A percentile compares a stretch with the other conserved stretches of the same genome.
Conservation (phyloP, 2,888 invertebrate species). For the Ischnus inquisitorius region DNA sequence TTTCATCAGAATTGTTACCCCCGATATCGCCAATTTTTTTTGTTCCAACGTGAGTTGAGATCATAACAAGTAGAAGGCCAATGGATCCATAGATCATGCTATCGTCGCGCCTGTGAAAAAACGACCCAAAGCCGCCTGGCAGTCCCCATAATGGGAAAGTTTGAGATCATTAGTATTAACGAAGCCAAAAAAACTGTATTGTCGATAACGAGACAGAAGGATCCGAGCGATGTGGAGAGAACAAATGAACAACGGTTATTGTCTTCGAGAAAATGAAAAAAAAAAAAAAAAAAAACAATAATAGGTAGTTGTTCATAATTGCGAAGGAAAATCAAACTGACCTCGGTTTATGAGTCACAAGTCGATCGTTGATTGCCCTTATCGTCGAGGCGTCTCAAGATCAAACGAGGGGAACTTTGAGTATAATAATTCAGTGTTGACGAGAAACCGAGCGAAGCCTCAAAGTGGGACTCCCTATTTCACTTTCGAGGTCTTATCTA, state of each 20-base stretch:
- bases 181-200: not conserved
- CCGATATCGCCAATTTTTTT: too few species aligned
- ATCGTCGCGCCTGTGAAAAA: not conserved
- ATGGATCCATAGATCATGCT: constrained; percentile 7
- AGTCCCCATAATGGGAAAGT: not conserved
- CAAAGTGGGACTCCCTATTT: not conserved
- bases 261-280: too few species aligned
- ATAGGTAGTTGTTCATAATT: not conserved
- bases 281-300: constrained; percentile 10
- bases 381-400: constrained; percentile 8
- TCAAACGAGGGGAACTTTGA: constrained; percentile 1
- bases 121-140: constrained; percentile 16
- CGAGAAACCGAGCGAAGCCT: not conserved
- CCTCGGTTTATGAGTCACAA: constrained; percentile 33
- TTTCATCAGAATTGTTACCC: too few species aligned
- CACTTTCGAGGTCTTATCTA: not conserved
- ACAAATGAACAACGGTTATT: not conserved
- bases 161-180: not conserved
- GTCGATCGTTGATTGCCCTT: constrained; percentile 20
- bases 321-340: constrained; percentile 34
- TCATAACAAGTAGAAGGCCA: constrained; percentile 17
- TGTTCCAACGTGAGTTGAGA: not conserved
- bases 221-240: not conserved
- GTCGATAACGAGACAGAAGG: not conserved
- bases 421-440: not conserved